Evolutionary conservation across 2,888 invertebrate genomes (phyloP), one percentile per base, ranked within the genome.

Genomic region (Tricholauxania praeusta): DNA sequence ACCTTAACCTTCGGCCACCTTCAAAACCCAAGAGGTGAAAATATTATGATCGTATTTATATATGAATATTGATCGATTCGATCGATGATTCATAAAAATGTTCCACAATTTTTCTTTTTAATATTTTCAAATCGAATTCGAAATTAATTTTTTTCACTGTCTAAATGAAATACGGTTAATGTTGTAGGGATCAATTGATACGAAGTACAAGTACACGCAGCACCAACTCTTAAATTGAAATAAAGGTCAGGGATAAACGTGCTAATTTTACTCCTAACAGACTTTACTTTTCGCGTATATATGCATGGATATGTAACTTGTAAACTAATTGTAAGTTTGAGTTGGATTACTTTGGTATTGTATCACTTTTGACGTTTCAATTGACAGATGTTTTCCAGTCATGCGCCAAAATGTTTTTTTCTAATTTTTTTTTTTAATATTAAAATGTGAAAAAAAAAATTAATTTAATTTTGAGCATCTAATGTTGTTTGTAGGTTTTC

Each of bases 191-290:
- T 17, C 19, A 17, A n/a, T n/a, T 12, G 55, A 17, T 17, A 22
- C 22, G 28, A 4, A 3, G 28, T 28, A 28, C 28, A 28, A 28
- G 28, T 28, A 4, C 28, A 28, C 28, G 28, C 28, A 22, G 55
- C 12, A 22, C 19, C 55, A 55, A 55, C 55, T 55, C 17, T 12
- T 4, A 22, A 19, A 55, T 55, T 22, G 19, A 17, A 55, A 55
- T 55, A 55, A 55, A 55, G 55, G 55, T 55, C 55, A 55, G 55
- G 55, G 55, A 55, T 55, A 55, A 55, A 55, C 55, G 55, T 39
- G 39, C 39, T 39, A 39, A 39, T 39, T 39, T 39, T 39, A 8
- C 39, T 10, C 8, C 8, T 39, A 53, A 7, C n/a, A 53, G 53
- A 12, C 19, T 22, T 55, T 19, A n/a, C 22, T 19, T 55, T 22